A percentile compares a stretch with the other conserved stretches of the same genome.
Conservation (phyloP, 2,888 invertebrate species). For the Oscheius sp. region DNA sequence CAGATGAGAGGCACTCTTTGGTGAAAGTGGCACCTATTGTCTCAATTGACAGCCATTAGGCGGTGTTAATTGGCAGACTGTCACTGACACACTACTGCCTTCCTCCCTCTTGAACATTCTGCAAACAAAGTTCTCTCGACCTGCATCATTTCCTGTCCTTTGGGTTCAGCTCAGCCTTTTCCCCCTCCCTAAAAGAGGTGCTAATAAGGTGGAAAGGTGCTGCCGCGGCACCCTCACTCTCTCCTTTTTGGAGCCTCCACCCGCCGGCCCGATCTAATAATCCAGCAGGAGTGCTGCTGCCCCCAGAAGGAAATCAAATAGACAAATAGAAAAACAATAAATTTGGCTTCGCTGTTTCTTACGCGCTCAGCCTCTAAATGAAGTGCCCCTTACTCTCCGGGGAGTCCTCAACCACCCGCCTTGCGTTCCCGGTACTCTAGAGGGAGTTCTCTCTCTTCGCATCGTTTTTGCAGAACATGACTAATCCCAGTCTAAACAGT, state of each 20-base stretch:
- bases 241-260: too few relatives aligned
- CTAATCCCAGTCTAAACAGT: too few relatives aligned
- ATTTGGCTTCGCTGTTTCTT: conserved; percentile 21
- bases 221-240: neutral
- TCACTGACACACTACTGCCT: conserved; percentile 17
- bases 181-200: neutral
- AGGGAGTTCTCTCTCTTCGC: neutral
- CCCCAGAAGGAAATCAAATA: conserved; percentile 28
- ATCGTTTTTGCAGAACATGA: too few relatives aligned
- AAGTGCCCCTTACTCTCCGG: conserved; percentile 17
- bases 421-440: conserved; percentile 8
- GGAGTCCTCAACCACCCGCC: conserved; percentile 17
- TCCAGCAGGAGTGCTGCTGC: conserved; percentile 15
- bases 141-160: neutral
- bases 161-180: neutral
- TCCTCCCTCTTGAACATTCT: neutral
- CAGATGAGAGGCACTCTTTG: conserved; percentile 1
- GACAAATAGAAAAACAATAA: conserved; percentile 36
- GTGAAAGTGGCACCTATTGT: conserved; percentile 9
- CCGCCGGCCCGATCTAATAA: conserved; percentile 28
- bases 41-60: neutral
- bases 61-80: neutral
- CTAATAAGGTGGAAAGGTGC: neutral
- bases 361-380: conserved; percentile 10
- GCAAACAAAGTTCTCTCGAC: neutral